These are phyloP conservation scores for Cyprinodon diabolis DNA, from an alignment of 2,797 vertebrate species.

Conservation along the genomic window DNA sequence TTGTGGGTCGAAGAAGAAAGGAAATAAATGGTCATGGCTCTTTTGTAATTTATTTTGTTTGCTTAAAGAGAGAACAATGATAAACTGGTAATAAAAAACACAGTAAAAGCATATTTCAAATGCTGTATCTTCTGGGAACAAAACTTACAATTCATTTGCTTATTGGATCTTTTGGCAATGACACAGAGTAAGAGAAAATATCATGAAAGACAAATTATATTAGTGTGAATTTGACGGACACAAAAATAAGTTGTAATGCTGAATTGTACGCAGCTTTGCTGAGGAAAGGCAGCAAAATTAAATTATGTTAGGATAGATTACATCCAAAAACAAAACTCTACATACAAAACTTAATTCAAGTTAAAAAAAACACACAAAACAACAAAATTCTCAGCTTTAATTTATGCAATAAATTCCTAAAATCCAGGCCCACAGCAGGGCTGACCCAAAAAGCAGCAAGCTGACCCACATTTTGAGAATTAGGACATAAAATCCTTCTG, in stretches of 20 bases:
- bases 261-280: slow-evolving; percentile 8
- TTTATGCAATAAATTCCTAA: not conserved
- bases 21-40: not conserved
- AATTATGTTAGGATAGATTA: slow-evolving; percentile 8
- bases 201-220: slow-evolving; percentile 21
- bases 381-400: not conserved
- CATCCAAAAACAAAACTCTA: not conserved
- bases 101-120: slow-evolving; percentile 1
- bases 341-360: not conserved
- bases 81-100: not conserved
- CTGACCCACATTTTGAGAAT: slow-evolving; percentile 62
- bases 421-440: slow-evolving; percentile 2
- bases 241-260: slow-evolving; percentile 18
- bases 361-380: not conserved
- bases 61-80: not conserved
- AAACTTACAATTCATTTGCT: not conserved
- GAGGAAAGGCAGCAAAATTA: slow-evolving; percentile 4
- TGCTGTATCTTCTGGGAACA: not conserved
- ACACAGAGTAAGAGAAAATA: slow-evolving; percentile 10
- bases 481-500: slow-evolving; percentile 54
- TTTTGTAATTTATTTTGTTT: not conserved
- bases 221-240: slow-evolving; percentile 8
- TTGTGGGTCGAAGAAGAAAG: not conserved
- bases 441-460: slow-evolving; percentile 22
- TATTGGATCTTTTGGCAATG: slow-evolving; percentile 12